phyloP scores from a whole-genome alignment of 2,113 vertebrate species.

The Thamnaconus septentrionalis region DNA sequence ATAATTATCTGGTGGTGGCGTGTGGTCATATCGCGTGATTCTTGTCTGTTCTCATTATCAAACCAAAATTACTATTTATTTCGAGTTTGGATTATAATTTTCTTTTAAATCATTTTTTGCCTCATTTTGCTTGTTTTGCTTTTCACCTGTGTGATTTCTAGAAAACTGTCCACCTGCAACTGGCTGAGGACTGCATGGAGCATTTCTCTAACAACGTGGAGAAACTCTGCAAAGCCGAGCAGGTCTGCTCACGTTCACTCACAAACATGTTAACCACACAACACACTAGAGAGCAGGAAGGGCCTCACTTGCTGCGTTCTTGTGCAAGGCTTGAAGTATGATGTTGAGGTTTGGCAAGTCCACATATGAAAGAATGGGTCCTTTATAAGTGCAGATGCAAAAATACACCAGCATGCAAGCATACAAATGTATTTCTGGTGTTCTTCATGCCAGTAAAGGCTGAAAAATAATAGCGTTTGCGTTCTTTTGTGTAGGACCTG shows the following conservation, averaged over 20 bases:
- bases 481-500: conserved; percentile 79
- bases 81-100: fast-evolving
- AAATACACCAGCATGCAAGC: no score
- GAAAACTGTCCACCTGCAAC: conserved; percentile 91
- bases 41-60: neutral
- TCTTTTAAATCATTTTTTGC: neutral
- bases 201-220: conserved; percentile 85
- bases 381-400: no score
- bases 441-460: no score
- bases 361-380: no score
- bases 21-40: conserved; percentile 3
- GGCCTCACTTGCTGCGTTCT: no score
- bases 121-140: neutral
- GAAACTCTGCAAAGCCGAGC: conserved; percentile 95
- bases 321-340: neutral
- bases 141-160: conserved; percentile 61
- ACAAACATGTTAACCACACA: neutral
- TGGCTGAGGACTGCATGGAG: conserved; percentile 95
- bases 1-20: conserved; percentile 8
- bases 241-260: conserved; percentile 73
- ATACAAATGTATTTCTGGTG: no score
- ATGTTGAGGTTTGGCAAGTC: no score
- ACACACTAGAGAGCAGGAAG: neutral
- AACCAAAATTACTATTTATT: neutral
- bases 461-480: no score